Percentiles rank a stretch among this genome's conserved stretches.
Conservation (phyloP, 2,797 vertebrate species). For the Capromys pilorides region DNA sequence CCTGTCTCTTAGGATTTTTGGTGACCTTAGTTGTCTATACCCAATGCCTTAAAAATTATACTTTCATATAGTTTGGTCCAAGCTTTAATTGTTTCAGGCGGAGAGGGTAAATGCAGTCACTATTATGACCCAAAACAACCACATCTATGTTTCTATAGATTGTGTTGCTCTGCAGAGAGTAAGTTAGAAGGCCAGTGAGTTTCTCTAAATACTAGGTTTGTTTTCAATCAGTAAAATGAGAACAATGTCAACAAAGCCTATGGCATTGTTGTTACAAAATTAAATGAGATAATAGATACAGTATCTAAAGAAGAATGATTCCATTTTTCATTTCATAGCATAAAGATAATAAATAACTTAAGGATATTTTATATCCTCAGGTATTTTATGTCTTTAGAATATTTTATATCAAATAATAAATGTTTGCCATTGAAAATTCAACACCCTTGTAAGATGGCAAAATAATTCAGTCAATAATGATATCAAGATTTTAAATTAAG, state of each 20-base stretch:
- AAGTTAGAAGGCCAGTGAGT: constrained; percentile 4
- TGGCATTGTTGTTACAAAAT: background rate
- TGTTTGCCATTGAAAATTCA: constrained; percentile 28
- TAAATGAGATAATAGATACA: background rate
- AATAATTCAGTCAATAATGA: background rate
- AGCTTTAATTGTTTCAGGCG: constrained; percentile 25
- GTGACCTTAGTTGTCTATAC: background rate
- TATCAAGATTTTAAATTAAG: background rate
- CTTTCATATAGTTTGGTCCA: background rate
- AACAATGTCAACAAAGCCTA: background rate
- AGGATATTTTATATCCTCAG: background rate
- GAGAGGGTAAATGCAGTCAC: background rate
- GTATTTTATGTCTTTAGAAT: background rate
- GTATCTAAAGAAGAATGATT: background rate
- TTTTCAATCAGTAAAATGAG: constrained; percentile 18
- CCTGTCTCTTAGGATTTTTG: background rate
- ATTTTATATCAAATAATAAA: background rate
- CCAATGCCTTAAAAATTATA: background rate
- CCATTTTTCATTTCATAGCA: background rate
- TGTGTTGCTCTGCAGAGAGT: background rate
- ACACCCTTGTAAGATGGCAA: background rate
- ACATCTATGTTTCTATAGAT: constrained; percentile 27
- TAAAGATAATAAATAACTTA: constrained; percentile 31
- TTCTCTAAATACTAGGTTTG: background rate
- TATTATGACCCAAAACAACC: background rate